Base-by-base conservation (phyloP, 2,888 invertebrate species). In the Cosmia trapezina region DNA sequence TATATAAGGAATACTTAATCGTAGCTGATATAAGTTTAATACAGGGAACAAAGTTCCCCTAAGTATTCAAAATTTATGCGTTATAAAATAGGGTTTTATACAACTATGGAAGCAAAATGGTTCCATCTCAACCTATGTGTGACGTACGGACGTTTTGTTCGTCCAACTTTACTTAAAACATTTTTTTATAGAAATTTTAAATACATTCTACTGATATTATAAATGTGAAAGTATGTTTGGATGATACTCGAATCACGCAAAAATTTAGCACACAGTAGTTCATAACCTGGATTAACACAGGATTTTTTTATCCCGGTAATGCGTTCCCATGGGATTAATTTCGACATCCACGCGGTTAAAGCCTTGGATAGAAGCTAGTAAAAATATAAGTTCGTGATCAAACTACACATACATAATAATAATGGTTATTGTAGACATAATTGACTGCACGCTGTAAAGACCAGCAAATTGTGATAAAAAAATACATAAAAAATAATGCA, bases 21-120 rank as follows among this genome's bases (percentile, higher is more conserved):
- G 64, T 53, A 12, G 11, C 53, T 56, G 37, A 70, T 80, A 73
- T 70, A 72, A 77, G 68, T 66, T 67, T 59, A 54, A 65, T 70
- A 62, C 60, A 61, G 43, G 73, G 62, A 65, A 73, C 70, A 75
- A 83, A 86, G 78, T 77, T 82, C 62, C 78, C 78, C 66, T 56
- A 84, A 87, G 83, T 86, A 83, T 78, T 85, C 78, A 64, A 74
- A 86, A 89, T 88, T 88, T 86, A 88, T 87, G 85, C 84, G 74
- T 87, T 85, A 87, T 87, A 87, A 89, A 88, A 89, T 88, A 89
- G 80, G 83, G 84, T 83, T 85, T 86, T 86, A 86, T 83, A 77
- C 60, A 87, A 87, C 86, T 89, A 81, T 78, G 84, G 81, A 76
- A 85, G 84, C 82, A 78, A 82, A 86, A 86, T 76, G 74, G 79